Evolutionary conservation across 1,140 invertebrate genomes (phyloP).

Genomic region (Vanessa tameamea): DNA sequence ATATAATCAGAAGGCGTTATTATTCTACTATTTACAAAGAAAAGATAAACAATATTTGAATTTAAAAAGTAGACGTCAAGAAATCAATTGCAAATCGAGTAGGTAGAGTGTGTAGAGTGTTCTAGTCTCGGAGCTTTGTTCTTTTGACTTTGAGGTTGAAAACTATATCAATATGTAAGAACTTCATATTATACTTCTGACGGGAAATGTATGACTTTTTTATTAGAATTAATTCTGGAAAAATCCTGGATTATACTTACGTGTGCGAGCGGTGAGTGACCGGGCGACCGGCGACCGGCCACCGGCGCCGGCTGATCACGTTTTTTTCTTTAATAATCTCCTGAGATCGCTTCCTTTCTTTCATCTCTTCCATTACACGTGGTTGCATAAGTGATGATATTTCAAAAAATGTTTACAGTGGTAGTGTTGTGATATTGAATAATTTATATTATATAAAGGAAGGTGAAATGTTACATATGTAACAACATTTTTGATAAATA

Average conservation of each 20-base stretch:
- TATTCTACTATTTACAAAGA: not conserved
- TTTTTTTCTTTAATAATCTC: conserved; percentile 44
- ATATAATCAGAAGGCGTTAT: not conserved
- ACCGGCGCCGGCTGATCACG: conserved; percentile 43
- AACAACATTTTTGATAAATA: too few species aligned
- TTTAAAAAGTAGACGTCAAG: not conserved
- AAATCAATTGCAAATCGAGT: not conserved
- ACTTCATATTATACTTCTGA: conserved; percentile 33
- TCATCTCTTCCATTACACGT: conserved; percentile 50
- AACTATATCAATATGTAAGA: conserved; percentile 33
- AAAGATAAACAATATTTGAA: not conserved
- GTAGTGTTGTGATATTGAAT: not conserved
- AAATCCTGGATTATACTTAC: conserved; percentile 41
- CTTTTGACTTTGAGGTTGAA: conserved; percentile 17
- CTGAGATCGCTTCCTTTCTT: conserved; percentile 47
- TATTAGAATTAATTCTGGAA: conserved; percentile 39
- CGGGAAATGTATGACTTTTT: conserved; percentile 41
- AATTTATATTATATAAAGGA: not conserved
- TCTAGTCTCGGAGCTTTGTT: conserved; percentile 11
- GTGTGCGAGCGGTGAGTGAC: conserved; percentile 54
- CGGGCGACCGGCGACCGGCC: conserved; percentile 42
- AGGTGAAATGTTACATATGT: too few species aligned
- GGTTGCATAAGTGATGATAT: conserved; percentile 48
- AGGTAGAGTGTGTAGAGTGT: not conserved
- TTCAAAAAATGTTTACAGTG: not conserved